Conservation (phyloP, 2,113 vertebrate species). For the Atrichornis clamosus region DNA sequence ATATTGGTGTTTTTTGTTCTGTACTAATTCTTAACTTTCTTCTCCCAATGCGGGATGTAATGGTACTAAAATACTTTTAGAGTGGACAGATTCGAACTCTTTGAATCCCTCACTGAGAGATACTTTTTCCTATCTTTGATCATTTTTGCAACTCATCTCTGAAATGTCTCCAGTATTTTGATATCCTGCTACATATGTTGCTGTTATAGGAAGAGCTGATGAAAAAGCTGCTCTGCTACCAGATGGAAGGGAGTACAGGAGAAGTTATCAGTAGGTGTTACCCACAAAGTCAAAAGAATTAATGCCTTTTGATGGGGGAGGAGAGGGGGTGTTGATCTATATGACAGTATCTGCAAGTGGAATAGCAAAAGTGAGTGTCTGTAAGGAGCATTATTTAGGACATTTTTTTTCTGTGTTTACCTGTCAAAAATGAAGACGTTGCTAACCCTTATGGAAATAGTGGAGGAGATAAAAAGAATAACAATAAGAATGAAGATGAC, state of each 20-base stretch:
- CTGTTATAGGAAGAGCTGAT: neutral
- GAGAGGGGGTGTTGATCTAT: neutral
- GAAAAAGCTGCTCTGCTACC: neutral
- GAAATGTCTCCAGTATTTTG: neutral
- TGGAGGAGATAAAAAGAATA: neutral
- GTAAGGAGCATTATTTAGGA: neutral
- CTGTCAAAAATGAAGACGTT: neutral
- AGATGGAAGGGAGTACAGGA: neutral
- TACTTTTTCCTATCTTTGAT: neutral
- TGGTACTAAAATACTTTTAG: neutral
- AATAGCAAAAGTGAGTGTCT: neutral
- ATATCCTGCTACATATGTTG: neutral
- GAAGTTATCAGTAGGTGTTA: neutral
- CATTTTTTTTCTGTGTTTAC: neutral
- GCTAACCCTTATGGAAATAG: neutral
- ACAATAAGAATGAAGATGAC: neutral
- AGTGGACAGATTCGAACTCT: neutral
- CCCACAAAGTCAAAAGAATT: neutral
- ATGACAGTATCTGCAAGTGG: neutral
- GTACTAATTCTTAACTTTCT: neutral
- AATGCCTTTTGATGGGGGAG: accelerated
- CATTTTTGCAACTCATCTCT: neutral
- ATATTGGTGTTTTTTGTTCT: neutral
- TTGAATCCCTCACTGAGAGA: neutral
- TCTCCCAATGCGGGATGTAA: neutral